phyloP scores from a whole-genome alignment of 2,888 invertebrate species.

The Lymantria dispar region DNA sequence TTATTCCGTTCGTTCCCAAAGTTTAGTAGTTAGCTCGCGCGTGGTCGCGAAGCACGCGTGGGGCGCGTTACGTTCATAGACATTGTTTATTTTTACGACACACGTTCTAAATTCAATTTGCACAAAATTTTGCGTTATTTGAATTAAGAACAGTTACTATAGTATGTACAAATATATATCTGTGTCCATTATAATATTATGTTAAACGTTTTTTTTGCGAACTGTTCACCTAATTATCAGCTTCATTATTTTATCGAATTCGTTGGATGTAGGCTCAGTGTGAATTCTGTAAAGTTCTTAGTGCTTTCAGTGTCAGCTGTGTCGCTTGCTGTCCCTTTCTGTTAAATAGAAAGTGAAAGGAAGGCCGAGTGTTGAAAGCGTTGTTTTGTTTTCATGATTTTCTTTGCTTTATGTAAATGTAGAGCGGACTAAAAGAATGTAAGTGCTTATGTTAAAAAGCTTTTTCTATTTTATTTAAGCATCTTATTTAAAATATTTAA shows the following conservation, averaged over 20 bases:
- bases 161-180: conserved; percentile 39
- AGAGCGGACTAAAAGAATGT: conserved; percentile 66
- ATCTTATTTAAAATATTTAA: conserved; percentile 2
- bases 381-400: conserved; percentile 73
- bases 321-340: conserved; percentile 64
- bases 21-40: conserved; percentile 65
- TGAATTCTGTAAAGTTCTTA: conserved; percentile 69
- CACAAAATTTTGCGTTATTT: conserved; percentile 49
- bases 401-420: conserved; percentile 54
- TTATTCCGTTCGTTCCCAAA: conserved; percentile 45
- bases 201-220: conserved; percentile 47
- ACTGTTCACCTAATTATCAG: conserved; percentile 40
- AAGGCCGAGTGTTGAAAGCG: conserved; percentile 57
- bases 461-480: conserved; percentile 13
- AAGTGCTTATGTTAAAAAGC: conserved; percentile 42
- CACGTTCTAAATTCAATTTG: conserved; percentile 48
- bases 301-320: conserved; percentile 77
- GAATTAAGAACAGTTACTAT: conserved; percentile 35
- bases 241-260: conserved; percentile 42
- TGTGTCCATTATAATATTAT: conserved; percentile 32
- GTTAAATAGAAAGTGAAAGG: conserved; percentile 68
- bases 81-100: conserved; percentile 64
- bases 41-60: conserved; percentile 64
- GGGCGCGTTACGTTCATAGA: conserved; percentile 50
- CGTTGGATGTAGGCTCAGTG: conserved; percentile 50